Conservation (phyloP, 2,113 vertebrate species). For the Pteronura brasiliensis region DNA sequence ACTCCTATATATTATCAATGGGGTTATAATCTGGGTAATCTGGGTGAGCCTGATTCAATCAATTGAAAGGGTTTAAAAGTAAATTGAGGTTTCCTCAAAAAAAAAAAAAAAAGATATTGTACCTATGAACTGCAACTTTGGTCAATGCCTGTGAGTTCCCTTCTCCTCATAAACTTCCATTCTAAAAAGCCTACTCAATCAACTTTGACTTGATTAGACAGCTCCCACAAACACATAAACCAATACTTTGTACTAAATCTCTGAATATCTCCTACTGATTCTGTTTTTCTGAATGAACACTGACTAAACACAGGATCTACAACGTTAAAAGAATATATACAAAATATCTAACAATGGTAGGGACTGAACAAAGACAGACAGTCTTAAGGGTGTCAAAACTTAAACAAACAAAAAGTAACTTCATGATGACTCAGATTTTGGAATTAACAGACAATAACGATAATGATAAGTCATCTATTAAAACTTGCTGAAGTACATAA, state of each 20-base stretch:
- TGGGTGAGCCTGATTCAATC: not conserved
- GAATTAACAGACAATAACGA: not conserved
- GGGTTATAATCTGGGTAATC: not conserved
- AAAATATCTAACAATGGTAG: not conserved
- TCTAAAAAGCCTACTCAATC: not conserved
- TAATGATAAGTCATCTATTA: not conserved
- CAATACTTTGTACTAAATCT: not conserved
- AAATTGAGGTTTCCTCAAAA: not conserved
- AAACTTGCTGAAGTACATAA: not conserved
- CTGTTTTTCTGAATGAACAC: not conserved
- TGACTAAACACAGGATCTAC: not conserved
- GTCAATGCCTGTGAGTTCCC: not conserved
- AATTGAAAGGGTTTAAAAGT: not conserved
- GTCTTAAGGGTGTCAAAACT: not conserved
- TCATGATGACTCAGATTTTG: not conserved
- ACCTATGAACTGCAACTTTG: not conserved
- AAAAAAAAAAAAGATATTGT: not conserved
- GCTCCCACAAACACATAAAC: not conserved
- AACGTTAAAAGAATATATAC: not conserved
- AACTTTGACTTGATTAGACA: not conserved
- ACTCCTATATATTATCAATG: not conserved
- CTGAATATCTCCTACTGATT: not conserved
- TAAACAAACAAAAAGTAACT: not conserved
- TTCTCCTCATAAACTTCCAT: not conserved
- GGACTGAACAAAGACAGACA: not conserved